These are phyloP conservation scores for Piscicola geometra DNA, from an alignment of 2,888 invertebrate species.

Conservation along the genomic window DNA sequence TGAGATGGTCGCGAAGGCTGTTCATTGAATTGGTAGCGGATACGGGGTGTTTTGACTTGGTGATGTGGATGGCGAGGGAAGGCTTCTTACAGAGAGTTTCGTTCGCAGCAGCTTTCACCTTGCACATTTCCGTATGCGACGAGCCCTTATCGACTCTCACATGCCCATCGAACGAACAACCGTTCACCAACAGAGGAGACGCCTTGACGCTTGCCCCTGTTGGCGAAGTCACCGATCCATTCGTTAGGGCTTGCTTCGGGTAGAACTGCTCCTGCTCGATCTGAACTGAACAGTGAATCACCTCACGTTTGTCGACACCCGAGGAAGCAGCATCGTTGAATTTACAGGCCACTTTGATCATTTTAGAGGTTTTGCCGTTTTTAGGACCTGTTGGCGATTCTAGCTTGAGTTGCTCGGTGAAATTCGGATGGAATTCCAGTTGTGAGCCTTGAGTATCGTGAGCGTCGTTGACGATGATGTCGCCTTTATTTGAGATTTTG, in stretches of 20 bases:
- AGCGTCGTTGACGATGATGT: neutral
- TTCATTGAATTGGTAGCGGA: neutral
- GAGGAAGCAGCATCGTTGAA: neutral
- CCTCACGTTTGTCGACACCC: neutral
- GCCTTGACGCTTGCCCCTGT: too few species aligned
- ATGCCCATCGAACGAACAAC: neutral
- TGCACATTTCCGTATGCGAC: too few species aligned
- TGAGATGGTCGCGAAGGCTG: neutral
- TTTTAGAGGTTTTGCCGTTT: neutral
- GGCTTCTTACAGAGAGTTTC: neutral
- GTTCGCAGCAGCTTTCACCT: too few species aligned
- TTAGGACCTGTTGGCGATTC: neutral
- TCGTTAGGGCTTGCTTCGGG: neutral
- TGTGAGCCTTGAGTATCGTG: neutral
- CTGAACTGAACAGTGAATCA: conserved; percentile 10
- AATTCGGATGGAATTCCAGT: conserved; percentile 4
- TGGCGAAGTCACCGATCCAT: neutral
- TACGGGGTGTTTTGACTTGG: neutral
- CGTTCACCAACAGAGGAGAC: neutral
- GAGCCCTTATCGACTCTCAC: neutral
- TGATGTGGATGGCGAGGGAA: neutral
- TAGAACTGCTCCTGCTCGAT: neutral
- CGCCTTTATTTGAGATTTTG: neutral
- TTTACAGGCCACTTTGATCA: neutral
- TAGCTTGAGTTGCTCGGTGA: neutral